phyloP scores from a whole-genome alignment of 2,113 vertebrate genomes.

The Pyrgilauda ruficollis region DNA sequence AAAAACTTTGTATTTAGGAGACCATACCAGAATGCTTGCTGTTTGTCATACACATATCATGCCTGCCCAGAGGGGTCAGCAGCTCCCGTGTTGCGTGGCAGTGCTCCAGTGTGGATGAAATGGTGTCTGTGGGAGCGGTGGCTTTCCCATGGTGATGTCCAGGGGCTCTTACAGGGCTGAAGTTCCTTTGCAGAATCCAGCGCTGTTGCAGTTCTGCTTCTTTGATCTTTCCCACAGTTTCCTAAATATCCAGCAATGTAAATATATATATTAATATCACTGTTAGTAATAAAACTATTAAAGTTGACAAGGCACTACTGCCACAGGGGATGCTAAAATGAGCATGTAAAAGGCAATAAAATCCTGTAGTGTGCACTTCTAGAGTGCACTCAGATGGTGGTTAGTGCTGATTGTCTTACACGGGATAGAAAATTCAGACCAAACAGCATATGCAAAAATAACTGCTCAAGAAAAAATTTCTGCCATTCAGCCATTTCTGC shows the following conservation, averaged over 20 bases:
- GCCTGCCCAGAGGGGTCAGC: neutral
- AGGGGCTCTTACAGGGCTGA: neutral
- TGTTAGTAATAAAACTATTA: neutral
- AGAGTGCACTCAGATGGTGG: neutral
- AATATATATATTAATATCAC: neutral
- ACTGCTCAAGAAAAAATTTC: neutral
- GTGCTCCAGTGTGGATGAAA: neutral
- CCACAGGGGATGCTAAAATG: neutral
- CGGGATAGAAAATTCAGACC: neutral
- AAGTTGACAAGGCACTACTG: neutral
- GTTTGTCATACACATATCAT: accelerated
- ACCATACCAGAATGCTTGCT: neutral
- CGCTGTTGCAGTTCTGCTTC: neutral
- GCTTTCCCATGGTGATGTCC: neutral
- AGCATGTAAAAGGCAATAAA: neutral
- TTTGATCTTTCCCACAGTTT: neutral
- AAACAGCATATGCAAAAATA: neutral
- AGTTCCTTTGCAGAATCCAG: neutral
- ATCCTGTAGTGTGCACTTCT: neutral
- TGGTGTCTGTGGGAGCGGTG: neutral
- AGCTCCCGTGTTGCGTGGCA: accelerated
- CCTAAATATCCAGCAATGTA: neutral
- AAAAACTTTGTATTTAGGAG: neutral
- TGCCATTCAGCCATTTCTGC: neutral
- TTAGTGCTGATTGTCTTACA: neutral